Evolutionary conservation across 2,888 invertebrate species (phyloP), one percentile per base, ranked within the genome.

Genomic region (Drosophila acutilabella): DNA sequence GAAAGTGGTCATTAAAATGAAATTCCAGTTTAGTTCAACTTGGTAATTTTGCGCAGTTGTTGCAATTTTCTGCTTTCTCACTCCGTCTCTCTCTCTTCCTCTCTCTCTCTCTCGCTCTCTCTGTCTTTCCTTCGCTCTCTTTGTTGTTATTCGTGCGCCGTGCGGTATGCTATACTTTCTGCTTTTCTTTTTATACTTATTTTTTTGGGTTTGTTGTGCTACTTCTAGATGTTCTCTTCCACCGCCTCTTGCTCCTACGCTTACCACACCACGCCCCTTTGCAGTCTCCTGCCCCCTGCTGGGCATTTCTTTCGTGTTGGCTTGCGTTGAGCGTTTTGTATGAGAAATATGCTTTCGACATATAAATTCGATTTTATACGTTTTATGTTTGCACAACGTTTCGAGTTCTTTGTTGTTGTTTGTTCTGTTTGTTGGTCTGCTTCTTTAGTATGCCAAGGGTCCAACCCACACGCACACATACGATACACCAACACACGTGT

Each of bases 1-100:
- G 79, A 83, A 90, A 90, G 89, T 90, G 90, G 90, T 90, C 90
- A 91, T 91, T 91, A 91, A 91, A 90, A 89, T 86, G 79, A 81
- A 88, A 89, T 84, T 88, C 88, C 77, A 86, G 86, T 86, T 86
- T 81, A 81, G 84, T 86, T 88, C 84, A 86, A 87, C 83, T 87
- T 87, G 88, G 87, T 81, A 87, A 86, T 85, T 85, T 85, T 85
- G 87, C 86, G 81, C 86, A 83, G 83, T 86, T 85, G 86, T 87
- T 88, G 88, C 82, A 88, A 80, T 88, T 80, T 86, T 78, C 71
- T 72, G 53, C 48, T 59, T 41, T n/a, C 38, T 11, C 18, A 10
- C 18, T 18, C 23, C n/a, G n/a, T 23, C 33, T 26, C 30, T 44
- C 33, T 38, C 38, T n/a, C 20, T 14, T 4, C 38, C 20, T 8